phyloP scores from a whole-genome alignment of 2,888 invertebrate genomes.

The Strigamia transsilvanica region DNA sequence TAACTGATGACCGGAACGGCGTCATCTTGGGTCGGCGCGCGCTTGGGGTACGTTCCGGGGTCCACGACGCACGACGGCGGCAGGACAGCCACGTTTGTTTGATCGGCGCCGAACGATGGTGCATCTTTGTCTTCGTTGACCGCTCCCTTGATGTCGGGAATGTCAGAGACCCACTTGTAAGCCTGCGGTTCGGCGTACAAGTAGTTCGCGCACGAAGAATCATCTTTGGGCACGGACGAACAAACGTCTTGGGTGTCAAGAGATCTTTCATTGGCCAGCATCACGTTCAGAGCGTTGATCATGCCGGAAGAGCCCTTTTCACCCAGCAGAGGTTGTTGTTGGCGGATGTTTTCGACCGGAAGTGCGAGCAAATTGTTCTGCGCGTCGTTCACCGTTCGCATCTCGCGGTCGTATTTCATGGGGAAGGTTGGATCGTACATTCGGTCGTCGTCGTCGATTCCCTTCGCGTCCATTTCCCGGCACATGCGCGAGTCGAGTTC shows the following conservation, averaged over 20 bases:
- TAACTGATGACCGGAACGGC: conserved; percentile 45
- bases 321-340: neutral
- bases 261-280: conserved; percentile 42
- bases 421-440: conserved; percentile 26
- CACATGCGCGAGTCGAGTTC: conserved; percentile 50
- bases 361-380: conserved; percentile 27
- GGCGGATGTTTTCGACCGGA: neutral
- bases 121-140: neutral
- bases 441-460: neutral
- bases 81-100: neutral
- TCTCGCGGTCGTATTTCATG: conserved; percentile 48
- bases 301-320: conserved; percentile 18
- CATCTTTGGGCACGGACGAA: neutral
- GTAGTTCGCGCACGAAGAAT: neutral
- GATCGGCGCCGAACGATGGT: neutral
- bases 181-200: conserved; percentile 34
- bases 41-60: neutral
- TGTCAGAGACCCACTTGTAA: conserved; percentile 51
- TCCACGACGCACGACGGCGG: neutral
- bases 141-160: neutral
- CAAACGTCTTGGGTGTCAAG: conserved; percentile 2
- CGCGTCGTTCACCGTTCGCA: neutral
- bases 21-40: neutral
- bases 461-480: conserved; percentile 15
- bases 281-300: conserved; percentile 43